These are phyloP conservation scores for Apotomis turbidana DNA, from an alignment of 2,888 invertebrate genomes.

Conservation along the genomic window DNA sequence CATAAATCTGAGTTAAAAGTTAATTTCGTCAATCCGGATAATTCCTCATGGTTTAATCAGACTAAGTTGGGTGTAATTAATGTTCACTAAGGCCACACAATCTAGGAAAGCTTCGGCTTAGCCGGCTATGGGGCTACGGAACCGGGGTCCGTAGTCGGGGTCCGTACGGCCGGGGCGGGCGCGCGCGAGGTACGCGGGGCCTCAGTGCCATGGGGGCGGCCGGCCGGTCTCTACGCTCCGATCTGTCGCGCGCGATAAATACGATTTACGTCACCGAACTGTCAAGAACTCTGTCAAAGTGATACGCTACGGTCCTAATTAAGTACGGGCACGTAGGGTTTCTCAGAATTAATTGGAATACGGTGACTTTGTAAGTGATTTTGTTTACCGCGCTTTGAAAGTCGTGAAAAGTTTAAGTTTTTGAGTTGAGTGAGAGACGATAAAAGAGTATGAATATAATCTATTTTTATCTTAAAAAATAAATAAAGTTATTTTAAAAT, in stretches of 20 bases:
- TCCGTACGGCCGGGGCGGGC: slow-evolving; percentile 44
- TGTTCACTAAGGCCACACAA: slow-evolving; percentile 83
- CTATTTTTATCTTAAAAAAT: slow-evolving; percentile 14
- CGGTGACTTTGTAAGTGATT: slow-evolving; percentile 56
- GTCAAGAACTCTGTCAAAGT: slow-evolving; percentile 60
- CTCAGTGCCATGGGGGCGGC: slow-evolving; percentile 70
- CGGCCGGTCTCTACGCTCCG: slow-evolving; percentile 65
- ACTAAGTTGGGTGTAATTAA: slow-evolving; percentile 83
- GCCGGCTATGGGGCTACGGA: slow-evolving; percentile 65
- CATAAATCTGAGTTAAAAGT: slow-evolving; percentile 83
- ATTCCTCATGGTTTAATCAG: slow-evolving; percentile 84
- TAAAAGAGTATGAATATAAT: slow-evolving; percentile 42
- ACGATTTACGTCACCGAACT: slow-evolving; percentile 69
- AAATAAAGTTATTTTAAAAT: background rate
- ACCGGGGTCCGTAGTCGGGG: slow-evolving; percentile 46
- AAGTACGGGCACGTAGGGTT: slow-evolving; percentile 53
- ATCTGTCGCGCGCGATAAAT: slow-evolving; percentile 52
- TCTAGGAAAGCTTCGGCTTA: slow-evolving; percentile 80
- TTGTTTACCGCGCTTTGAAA: slow-evolving; percentile 54
- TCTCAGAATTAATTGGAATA: slow-evolving; percentile 49
- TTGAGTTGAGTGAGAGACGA: slow-evolving; percentile 11
- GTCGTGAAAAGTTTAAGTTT: slow-evolving; percentile 31
- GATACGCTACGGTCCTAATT: slow-evolving; percentile 53
- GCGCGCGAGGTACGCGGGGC: slow-evolving; percentile 27
- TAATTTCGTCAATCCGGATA: slow-evolving; percentile 83